phyloP scores from a whole-genome alignment of 2,113 vertebrate species.

The Synodontis membranacea region DNA sequence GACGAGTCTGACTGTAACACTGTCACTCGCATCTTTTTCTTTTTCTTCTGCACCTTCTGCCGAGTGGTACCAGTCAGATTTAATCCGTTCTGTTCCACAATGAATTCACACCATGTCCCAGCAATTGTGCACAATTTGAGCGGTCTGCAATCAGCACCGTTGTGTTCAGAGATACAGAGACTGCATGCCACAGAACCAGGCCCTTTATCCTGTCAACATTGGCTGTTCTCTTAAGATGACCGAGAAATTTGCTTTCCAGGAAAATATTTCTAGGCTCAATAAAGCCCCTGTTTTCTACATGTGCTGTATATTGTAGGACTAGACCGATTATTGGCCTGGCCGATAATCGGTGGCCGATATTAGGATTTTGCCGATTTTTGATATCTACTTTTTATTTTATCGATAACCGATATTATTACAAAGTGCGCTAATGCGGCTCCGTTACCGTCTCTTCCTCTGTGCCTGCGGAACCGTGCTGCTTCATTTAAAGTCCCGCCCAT shows the following conservation, averaged over 20 bases:
- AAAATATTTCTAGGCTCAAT: neutral
- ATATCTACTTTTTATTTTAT: no score
- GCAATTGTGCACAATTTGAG: neutral
- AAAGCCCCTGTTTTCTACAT: neutral
- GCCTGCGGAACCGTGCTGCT: no score
- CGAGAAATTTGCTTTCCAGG: constrained; percentile 6
- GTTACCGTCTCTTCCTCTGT: no score
- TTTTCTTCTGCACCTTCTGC: neutral
- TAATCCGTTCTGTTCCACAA: neutral
- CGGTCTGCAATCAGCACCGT: neutral
- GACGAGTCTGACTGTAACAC: neutral
- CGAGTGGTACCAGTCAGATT: constrained; percentile 3
- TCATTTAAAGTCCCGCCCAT: no score
- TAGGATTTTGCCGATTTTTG: no score
- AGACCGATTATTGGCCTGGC: no score
- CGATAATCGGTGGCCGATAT: no score
- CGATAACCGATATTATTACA: no score
- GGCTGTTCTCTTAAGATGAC: neutral
- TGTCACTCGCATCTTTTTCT: neutral
- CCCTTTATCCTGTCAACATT: neutral
- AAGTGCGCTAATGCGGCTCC: no score
- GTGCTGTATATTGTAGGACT: neutral
- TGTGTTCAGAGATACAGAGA: constrained; percentile 5
- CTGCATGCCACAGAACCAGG: constrained; percentile 15
- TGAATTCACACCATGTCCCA: neutral